Base-by-base conservation (phyloP, 2,888 invertebrate species). In the Xestia ashworthii region DNA sequence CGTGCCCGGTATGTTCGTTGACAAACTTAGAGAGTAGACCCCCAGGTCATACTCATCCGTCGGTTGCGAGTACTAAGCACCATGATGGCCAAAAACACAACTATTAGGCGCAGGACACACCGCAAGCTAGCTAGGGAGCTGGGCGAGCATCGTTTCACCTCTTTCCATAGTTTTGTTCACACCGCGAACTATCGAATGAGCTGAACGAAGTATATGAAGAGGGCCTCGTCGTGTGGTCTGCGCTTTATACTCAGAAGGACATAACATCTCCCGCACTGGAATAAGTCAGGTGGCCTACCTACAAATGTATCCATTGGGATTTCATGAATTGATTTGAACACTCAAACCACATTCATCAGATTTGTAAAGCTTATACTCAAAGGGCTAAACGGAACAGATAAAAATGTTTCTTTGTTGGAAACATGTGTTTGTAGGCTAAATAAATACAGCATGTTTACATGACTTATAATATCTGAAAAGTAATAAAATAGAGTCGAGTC, bases 241-340 rank as follows among this genome's bases (percentile, higher is more conserved):
- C 46, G 46, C 46, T 48, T 14, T 32, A 58, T 32, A 67, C 22
- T 32, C 74, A 64, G 62, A 69, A 72, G 72, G 25, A 64, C 32
- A 32, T 46, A 58, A 68, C 41, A 48, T 48, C 5, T 14, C 16
- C 48, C 16, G 48, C 41, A 62, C 32, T 82, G 32, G 65, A 66
- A 38, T 25, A 53, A 12, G 25, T 14, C 70, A 73, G 70, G 55
- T 83, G 68, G 71, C 38, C 22, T 38, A 22, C 53, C 66, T 70
- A 73, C 25, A 64, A 66, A 76, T 55, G 77, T 65, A 64, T 70
- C 60, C 38, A 60, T 16, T 64, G 12, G 67, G 74, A 77, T 79
- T 70, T 83, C 41, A 44, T 53, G 72, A 65, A 75, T 83, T 70
- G 70, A 70, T 80, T 80, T 64, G 66, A 74, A 74, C 58, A 50